phyloP scores from a whole-genome alignment of 2,888 invertebrate species.

The Scaptomyza tumidula region DNA sequence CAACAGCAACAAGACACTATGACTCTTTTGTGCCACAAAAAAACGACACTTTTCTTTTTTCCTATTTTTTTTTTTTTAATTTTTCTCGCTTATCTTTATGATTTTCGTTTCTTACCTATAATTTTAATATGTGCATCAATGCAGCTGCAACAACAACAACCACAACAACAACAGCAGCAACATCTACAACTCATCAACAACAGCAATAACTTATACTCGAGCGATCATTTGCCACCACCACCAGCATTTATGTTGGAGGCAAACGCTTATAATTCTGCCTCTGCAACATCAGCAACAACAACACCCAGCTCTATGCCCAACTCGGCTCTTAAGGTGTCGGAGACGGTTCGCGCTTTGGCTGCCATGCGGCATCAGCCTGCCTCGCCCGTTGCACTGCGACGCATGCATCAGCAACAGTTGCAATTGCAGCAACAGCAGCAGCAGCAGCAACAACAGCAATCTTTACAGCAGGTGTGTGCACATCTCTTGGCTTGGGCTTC shows the following conservation, averaged over 20 bases:
- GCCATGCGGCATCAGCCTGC: conserved; percentile 94
- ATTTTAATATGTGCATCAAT: conserved; percentile 51
- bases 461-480: conserved; percentile 82
- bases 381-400: conserved; percentile 90
- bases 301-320: conserved; percentile 72
- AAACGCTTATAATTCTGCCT: not conserved
- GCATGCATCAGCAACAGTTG: conserved; percentile 82
- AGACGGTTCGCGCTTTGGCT: conserved; percentile 93
- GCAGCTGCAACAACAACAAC: conserved; percentile 34
- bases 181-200: conserved; percentile 31
- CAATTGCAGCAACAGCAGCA: conserved; percentile 56
- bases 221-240: conserved; percentile 84
- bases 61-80: conserved; percentile 19
- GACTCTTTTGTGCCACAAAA: conserved; percentile 20
- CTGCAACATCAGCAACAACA: conserved; percentile 15
- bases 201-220: conserved; percentile 57
- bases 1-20: conserved; percentile 5
- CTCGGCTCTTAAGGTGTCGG: conserved; percentile 89
- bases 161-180: conserved; percentile 32
- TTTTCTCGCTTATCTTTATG: conserved; percentile 39
- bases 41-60: conserved; percentile 3
- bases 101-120: conserved; percentile 59
- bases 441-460: conserved; percentile 63
- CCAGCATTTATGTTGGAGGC: conserved; percentile 84
- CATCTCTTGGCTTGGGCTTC: conserved; percentile 51